Evolutionary conservation across 2,888 invertebrate genomes (phyloP).

Genomic region (Punctoribates punctum): DNA sequence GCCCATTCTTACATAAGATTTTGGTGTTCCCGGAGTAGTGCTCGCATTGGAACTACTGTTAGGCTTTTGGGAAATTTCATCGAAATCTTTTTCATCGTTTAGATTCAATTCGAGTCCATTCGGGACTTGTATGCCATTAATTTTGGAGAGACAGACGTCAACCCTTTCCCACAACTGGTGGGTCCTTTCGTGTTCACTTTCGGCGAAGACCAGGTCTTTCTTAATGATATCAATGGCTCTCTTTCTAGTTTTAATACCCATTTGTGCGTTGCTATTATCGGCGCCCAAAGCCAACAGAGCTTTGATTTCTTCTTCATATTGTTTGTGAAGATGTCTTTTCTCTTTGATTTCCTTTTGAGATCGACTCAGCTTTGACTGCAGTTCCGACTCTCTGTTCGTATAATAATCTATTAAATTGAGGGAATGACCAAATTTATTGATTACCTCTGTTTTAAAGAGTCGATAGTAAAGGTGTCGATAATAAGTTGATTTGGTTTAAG

Average conservation of each 20-base stretch:
- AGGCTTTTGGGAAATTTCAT: not conserved
- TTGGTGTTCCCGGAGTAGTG: not conserved
- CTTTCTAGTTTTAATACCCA: conserved; percentile 48
- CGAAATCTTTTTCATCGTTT: not conserved
- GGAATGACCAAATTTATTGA: not conserved
- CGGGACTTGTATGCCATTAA: conserved; percentile 50
- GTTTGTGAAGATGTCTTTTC: conserved; percentile 51
- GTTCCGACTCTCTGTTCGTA: conserved; percentile 39
- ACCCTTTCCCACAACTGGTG: conserved; percentile 72
- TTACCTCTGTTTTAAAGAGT: conserved; percentile 73
- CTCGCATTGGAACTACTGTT: not conserved
- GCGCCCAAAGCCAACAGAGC: conserved; percentile 20
- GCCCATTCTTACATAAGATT: not conserved
- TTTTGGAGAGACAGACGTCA: conserved; percentile 48
- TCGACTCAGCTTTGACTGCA: conserved; percentile 44
- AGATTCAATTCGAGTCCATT: conserved; percentile 50
- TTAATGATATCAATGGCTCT: conserved; percentile 54
- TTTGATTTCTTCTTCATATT: conserved; percentile 50
- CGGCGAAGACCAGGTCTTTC: conserved; percentile 73
- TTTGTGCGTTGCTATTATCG: conserved; percentile 46
- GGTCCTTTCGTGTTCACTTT: conserved; percentile 77
- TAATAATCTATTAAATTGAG: not conserved
- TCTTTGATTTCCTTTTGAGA: conserved; percentile 49
- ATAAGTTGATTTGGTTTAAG: conserved; percentile 80
- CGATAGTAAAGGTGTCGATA: conserved; percentile 86